These are phyloP conservation scores for Chalcosyrphus nemorum DNA, from an alignment of 2,888 invertebrate species.

Conservation along the genomic window DNA sequence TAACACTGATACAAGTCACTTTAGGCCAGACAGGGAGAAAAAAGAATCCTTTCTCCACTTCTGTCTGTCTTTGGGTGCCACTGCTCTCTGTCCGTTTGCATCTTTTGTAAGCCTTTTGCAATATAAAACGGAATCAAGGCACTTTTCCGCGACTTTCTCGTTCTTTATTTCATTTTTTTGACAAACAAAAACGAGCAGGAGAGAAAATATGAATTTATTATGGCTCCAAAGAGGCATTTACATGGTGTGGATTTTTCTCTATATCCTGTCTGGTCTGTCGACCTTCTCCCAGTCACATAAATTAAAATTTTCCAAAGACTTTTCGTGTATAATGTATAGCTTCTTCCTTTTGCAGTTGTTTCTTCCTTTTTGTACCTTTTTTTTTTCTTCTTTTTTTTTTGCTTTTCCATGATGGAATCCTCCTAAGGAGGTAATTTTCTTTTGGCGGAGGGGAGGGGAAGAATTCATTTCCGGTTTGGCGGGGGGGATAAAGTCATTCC, in stretches of 20 bases:
- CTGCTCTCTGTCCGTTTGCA: constrained; percentile 22
- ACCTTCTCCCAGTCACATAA: constrained; percentile 60
- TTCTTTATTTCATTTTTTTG: constrained; percentile 39
- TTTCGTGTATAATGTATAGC: not conserved
- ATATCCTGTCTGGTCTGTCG: constrained; percentile 69
- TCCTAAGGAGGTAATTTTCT: not conserved
- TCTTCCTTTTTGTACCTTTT: not conserved
- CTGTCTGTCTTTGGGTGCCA: constrained; percentile 6
- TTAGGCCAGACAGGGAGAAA: not conserved
- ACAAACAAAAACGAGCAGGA: constrained; percentile 46
- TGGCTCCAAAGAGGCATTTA: constrained; percentile 67
- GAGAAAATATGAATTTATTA: constrained; percentile 70
- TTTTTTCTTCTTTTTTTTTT: constrained; percentile 1
- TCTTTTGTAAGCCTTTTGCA: constrained; percentile 10
- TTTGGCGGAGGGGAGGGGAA: no score
- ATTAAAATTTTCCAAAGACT: constrained; percentile 60
- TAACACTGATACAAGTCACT: not conserved
- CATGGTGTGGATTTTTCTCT: constrained; percentile 63
- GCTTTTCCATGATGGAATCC: constrained; percentile 18
- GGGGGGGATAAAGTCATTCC: constrained; percentile 4
- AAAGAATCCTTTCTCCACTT: not conserved
- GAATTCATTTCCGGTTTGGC: constrained; percentile 53
- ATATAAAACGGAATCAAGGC: constrained; percentile 48
- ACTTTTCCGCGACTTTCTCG: constrained; percentile 48
- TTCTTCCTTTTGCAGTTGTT: not conserved